Evolutionary conservation across 2,888 invertebrate species (phyloP).

Genomic region (Mamestra brassicae): DNA sequence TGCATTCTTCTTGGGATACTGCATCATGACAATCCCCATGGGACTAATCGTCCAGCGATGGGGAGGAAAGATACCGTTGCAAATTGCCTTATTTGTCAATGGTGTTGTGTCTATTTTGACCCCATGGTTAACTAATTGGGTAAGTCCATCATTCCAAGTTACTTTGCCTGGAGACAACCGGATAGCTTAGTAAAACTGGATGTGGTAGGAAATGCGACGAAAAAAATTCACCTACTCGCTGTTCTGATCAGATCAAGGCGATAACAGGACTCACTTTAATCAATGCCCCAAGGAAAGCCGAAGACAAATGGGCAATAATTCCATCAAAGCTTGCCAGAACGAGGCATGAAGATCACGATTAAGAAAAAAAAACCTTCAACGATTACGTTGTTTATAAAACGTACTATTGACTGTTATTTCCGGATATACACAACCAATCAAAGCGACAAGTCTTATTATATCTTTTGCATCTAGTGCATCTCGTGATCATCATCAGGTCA

Average conservation of each 20-base stretch:
- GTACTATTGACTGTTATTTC: neutral
- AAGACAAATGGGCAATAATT: too few species aligned
- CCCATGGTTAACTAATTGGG: constrained; percentile 77
- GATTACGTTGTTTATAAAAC: neutral
- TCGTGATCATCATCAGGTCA: neutral
- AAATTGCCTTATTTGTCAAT: constrained; percentile 80
- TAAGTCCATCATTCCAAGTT: constrained; percentile 57
- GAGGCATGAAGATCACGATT: too few species aligned
- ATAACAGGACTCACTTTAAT: too few species aligned
- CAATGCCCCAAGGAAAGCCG: too few species aligned
- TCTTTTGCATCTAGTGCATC: neutral
- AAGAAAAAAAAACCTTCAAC: neutral
- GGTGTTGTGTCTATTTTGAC: constrained; percentile 73
- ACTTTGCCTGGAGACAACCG: too few species aligned
- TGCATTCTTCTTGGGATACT: constrained; percentile 90
- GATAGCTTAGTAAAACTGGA: too few species aligned
- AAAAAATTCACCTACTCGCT: too few species aligned
- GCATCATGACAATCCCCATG: constrained; percentile 88
- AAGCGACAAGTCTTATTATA: neutral
- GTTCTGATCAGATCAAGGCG: too few species aligned
- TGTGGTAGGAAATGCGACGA: too few species aligned
- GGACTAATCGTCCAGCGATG: constrained; percentile 91
- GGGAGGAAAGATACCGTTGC: constrained; percentile 91
- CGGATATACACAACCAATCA: neutral
- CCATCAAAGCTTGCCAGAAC: too few species aligned